phyloP scores from a whole-genome alignment of 2,888 invertebrate genomes.

The Acrobasis repandana region DNA sequence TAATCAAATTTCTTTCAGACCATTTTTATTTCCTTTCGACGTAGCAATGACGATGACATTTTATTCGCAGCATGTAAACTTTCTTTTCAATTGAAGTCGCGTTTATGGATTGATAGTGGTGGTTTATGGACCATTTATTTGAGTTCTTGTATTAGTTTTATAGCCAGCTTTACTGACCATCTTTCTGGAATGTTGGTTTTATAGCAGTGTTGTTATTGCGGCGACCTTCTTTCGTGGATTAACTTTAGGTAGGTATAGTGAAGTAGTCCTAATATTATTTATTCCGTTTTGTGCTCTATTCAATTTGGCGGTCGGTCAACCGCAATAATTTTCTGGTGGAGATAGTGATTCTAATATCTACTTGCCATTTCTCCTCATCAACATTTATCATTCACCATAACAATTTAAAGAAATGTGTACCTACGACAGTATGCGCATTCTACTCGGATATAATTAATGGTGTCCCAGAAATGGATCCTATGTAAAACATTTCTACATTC shows the following conservation, averaged over 20 bases:
- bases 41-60: background rate
- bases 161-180: conserved; percentile 9
- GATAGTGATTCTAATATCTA: no score
- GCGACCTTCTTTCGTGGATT: background rate
- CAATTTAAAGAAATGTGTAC: no score
- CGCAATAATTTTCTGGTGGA: background rate
- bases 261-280: background rate
- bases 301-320: background rate
- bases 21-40: conserved; percentile 3
- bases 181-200: conserved; percentile 1
- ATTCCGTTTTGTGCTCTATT: background rate
- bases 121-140: conserved; percentile 5
- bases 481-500: no score
- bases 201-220: background rate
- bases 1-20: conserved; percentile 3
- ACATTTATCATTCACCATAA: no score
- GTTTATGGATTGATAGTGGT: conserved; percentile 6
- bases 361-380: no score
- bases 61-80: background rate
- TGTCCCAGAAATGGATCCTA: no score
- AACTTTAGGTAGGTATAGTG: background rate
- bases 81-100: conserved; percentile 9
- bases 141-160: conserved; percentile 4
- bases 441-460: no score
- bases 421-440: no score